Percentiles rank a stretch among this genome's conserved stretches.
These are phyloP conservation scores for Oeneis ivallda DNA, from an alignment of 2,888 invertebrate species.

Conservation along the genomic window DNA sequence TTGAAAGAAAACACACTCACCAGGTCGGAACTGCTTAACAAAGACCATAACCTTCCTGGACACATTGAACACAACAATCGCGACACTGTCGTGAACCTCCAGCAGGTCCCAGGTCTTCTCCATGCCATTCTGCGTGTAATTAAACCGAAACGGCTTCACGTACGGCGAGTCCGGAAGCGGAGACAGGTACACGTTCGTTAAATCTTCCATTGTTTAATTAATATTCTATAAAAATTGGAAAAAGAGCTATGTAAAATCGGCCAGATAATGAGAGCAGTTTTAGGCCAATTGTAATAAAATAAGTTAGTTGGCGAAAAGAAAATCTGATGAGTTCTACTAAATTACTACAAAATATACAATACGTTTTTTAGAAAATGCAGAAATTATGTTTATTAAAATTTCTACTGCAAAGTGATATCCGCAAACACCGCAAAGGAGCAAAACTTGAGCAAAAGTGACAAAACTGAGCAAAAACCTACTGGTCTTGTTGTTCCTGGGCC, in stretches of 20 bases:
- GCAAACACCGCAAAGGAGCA: too few species aligned
- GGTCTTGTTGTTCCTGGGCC: too few species aligned
- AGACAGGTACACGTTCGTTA: slow-evolving; percentile 69
- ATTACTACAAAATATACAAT: background rate
- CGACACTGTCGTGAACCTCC: slow-evolving; percentile 92
- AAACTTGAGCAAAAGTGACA: too few species aligned
- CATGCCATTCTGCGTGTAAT: slow-evolving; percentile 88
- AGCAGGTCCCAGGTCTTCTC: slow-evolving; percentile 91
- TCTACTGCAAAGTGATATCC: too few species aligned
- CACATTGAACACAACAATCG: slow-evolving; percentile 90
- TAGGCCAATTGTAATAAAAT: background rate
- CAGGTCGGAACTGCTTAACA: slow-evolving; percentile 96
- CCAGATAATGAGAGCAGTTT: background rate
- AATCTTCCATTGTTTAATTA: slow-evolving; percentile 68
- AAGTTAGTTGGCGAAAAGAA: background rate
- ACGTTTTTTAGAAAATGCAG: background rate
- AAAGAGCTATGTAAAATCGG: background rate
- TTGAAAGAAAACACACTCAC: slow-evolving; percentile 55
- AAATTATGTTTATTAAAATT: too few species aligned
- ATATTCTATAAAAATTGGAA: slow-evolving; percentile 23
- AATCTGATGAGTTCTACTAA: background rate
- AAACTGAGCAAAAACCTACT: too few species aligned
- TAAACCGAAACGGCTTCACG: slow-evolving; percentile 87
- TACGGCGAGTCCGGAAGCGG: slow-evolving; percentile 86
- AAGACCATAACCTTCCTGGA: slow-evolving; percentile 89